phyloP scores from a whole-genome alignment of 2,113 vertebrate species.

The Caretta caretta region DNA sequence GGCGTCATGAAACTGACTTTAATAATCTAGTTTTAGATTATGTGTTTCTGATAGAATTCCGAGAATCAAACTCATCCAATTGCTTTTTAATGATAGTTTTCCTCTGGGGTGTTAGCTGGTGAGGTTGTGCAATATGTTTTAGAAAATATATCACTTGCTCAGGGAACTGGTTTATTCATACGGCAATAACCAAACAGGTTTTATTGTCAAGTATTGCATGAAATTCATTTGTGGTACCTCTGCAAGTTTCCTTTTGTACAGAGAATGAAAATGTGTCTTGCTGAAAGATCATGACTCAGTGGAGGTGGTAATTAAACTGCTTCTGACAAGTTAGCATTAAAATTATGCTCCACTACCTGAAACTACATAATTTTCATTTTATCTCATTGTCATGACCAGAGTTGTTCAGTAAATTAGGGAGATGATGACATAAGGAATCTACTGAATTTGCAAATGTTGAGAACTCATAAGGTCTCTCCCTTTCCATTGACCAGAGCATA shows the following conservation, averaged over 20 bases:
- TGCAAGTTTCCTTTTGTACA: constrained; percentile 53
- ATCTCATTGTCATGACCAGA: not conserved
- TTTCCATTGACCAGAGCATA: constrained; percentile 18
- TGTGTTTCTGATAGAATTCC: constrained; percentile 46
- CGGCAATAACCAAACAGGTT: constrained; percentile 49
- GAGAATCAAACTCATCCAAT: constrained; percentile 41
- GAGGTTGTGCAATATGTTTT: constrained; percentile 42
- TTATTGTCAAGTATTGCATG: constrained; percentile 47
- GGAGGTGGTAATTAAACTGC: constrained; percentile 35
- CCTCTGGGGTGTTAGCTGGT: constrained; percentile 16
- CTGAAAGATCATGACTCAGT: constrained; percentile 52
- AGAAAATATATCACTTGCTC: constrained; percentile 53
- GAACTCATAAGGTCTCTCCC: not conserved
- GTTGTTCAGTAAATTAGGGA: constrained; percentile 19
- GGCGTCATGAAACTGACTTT: not conserved
- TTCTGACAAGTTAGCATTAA: constrained; percentile 54
- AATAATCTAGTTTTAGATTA: constrained; percentile 36
- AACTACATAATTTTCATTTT: constrained; percentile 39
- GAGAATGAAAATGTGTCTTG: constrained; percentile 39
- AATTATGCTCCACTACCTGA: constrained; percentile 45
- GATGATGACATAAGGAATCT: constrained; percentile 7
- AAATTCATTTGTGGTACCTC: constrained; percentile 53
- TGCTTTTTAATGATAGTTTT: constrained; percentile 64
- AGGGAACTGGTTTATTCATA: constrained; percentile 68
- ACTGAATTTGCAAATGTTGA: constrained; percentile 35